Evolutionary conservation across 2,888 invertebrate genomes (phyloP).

Genomic region (Diadegma fenestrale): DNA sequence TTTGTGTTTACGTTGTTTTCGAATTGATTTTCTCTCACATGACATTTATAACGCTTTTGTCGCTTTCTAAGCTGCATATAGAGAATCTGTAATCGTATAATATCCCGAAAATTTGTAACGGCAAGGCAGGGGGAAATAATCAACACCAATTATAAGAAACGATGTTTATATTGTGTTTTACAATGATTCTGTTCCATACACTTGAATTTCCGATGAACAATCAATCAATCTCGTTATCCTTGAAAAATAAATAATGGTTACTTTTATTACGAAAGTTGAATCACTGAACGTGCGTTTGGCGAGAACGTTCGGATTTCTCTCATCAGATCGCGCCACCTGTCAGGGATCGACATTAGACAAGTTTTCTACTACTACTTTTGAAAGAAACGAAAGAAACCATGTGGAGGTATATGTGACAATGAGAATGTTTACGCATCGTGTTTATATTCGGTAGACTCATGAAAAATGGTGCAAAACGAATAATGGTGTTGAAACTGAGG

Average conservation of each 20-base stretch:
- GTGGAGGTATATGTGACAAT: too few relatives aligned
- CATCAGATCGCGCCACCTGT: not conserved
- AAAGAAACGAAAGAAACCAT: too few relatives aligned
- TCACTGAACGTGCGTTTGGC: not conserved
- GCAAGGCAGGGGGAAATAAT: not conserved
- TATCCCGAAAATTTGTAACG: not conserved
- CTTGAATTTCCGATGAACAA: not conserved
- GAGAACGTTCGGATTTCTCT: not conserved
- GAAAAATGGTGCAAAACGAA: too few relatives aligned
- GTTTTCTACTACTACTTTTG: too few relatives aligned
- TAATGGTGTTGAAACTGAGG: too few relatives aligned
- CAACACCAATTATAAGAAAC: constrained; percentile 5
- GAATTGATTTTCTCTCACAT: not conserved
- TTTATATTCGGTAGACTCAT: too few relatives aligned
- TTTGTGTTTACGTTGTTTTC: not conserved
- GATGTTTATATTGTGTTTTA: constrained; percentile 16
- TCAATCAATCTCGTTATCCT: not conserved
- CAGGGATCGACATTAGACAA: too few relatives aligned
- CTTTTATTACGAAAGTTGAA: not conserved
- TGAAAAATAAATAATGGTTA: not conserved
- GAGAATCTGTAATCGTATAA: not conserved
- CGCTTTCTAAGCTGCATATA: not conserved
- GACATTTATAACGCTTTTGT: not conserved
- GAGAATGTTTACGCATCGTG: too few relatives aligned
- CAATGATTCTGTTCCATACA: not conserved